Evolutionary conservation across 2,888 invertebrate genomes (phyloP).

Genomic region (Ophion ventricosus): DNA sequence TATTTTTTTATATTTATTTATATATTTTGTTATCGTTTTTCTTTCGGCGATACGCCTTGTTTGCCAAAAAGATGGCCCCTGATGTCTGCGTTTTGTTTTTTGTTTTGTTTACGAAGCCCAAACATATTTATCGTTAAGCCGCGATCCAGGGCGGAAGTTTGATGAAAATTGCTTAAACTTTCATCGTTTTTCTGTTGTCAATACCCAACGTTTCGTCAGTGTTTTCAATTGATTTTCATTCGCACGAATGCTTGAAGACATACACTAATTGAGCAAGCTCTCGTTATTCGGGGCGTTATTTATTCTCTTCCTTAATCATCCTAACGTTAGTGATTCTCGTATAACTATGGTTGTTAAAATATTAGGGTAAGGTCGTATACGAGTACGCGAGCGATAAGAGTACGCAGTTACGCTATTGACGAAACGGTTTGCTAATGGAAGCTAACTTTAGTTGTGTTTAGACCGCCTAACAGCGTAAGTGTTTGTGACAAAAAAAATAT

Average conservation of each 20-base stretch:
- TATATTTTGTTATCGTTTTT: neutral
- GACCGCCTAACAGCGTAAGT: too few relatives aligned
- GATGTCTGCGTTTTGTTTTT: neutral
- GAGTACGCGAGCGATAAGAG: too few relatives aligned
- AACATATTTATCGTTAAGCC: conserved; percentile 20
- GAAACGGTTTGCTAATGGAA: too few relatives aligned
- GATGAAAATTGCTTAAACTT: neutral
- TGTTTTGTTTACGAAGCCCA: neutral
- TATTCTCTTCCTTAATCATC: too few relatives aligned
- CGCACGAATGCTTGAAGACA: neutral
- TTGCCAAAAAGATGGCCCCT: neutral
- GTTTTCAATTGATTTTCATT: conserved; percentile 1
- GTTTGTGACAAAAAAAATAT: too few relatives aligned
- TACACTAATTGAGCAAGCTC: neutral
- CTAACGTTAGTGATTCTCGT: too few relatives aligned
- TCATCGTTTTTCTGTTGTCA: neutral
- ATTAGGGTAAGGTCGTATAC: too few relatives aligned
- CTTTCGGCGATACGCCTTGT: neutral
- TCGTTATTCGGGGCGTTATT: neutral
- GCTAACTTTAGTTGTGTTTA: too few relatives aligned
- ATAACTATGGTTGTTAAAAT: too few relatives aligned
- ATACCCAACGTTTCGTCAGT: neutral
- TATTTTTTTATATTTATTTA: neutral
- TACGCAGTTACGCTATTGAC: too few relatives aligned
- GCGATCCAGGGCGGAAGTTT: conserved; percentile 6